Base-by-base conservation (phyloP, 2,888 invertebrate species). In the Limnephilus rhombicus region DNA sequence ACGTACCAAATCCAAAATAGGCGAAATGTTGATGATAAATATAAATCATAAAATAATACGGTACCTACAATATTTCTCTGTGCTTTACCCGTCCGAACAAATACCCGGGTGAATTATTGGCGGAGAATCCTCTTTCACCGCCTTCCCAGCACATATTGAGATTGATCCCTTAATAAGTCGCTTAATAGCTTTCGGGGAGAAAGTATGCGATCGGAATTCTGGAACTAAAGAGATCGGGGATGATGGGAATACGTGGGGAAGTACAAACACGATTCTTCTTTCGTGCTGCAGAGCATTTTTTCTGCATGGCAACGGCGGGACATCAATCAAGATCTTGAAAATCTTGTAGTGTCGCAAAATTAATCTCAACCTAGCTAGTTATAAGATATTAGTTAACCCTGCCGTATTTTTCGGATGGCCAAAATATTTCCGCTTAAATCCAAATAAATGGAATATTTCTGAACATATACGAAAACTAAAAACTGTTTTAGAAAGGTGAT, bases 131-230 rank as follows among this genome's bases (percentile, higher is more conserved):
- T 34, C 80, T 89, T 87, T 87, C 87, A 68, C 88, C 90, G 90
- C 85, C 41, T 83, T 85, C 68, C 85, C 81, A 45, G 45, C 91
- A 86, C 86, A 86, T 91, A 91, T 91, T 91, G 91, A 91, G 91
- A 91, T 91, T 91, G 91, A 91, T 80, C 86, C 91, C 85, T 85
- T 86, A 91, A 91, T 91, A 91, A 91, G 91, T 91, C 91, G 85
- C 81, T 86, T 86, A 85, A 86, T 86, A 86, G 86, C 85, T 85
- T 85, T 41, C 80, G 80, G 86, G 91, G 83, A 82, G 85, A 89
- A 86, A 80, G 91, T 86, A 86, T 91, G 91, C 80, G 91, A 91
- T 86, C 45, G 80, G 91, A 91, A 91, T 86, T 45, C 80, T 41
- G 49, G 91, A 85, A 81, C 29, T 31, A 45, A 81, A 80, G 49